Evolutionary conservation across 2,113 vertebrate genomes (phyloP), one percentile per base, ranked within the genome.

Genomic region (Dendrocopos noguchii): DNA sequence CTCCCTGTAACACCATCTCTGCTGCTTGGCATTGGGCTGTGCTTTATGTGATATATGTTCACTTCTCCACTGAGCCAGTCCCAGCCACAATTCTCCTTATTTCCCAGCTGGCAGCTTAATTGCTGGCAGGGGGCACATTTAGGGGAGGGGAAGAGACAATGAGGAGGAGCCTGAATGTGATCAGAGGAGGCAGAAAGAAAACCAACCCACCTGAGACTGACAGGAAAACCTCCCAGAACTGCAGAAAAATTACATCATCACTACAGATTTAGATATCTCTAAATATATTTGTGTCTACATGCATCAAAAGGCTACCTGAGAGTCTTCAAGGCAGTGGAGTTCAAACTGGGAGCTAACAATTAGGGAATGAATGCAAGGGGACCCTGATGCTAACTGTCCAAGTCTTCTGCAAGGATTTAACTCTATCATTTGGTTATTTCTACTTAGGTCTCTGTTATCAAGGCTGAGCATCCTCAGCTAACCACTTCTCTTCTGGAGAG

Each of bases 61-160:
- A 12, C 29, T 77, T 68, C 66, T 76, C 81, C 2, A 59, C 81
- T 11, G 31, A 56, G 73, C 50, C 76, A 90, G 68, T 18, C 78
- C 65, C 67, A 73, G 4, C 33, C 59, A 68, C 15, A 3, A 44
- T 25, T 79, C 74, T 79, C 78, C 59, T 92, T 71, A 80, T 86
- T 92, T 91, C 87, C 84, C 84, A 86, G 2, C 6, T 87, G 89
- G 84, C 86, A 75, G 63, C 86, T 78, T 73, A 72, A 81, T 36
- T 77, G 90, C 78, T 80, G 72, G 81, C 79, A 88, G 81, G 55
- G 24, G 63, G 21, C 59, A n/a, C 59, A 21, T 20, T 29, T 25
- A 77, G 31, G 57, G 53, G 88, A 71, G 53, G 86, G 19, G 29
- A 9, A n/a, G 71, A 84, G 87, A 52, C 7, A 52, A 34, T 3